Evolutionary conservation across 2,888 invertebrate species (phyloP).

Genomic region (Macrosoma leucophasiata): DNA sequence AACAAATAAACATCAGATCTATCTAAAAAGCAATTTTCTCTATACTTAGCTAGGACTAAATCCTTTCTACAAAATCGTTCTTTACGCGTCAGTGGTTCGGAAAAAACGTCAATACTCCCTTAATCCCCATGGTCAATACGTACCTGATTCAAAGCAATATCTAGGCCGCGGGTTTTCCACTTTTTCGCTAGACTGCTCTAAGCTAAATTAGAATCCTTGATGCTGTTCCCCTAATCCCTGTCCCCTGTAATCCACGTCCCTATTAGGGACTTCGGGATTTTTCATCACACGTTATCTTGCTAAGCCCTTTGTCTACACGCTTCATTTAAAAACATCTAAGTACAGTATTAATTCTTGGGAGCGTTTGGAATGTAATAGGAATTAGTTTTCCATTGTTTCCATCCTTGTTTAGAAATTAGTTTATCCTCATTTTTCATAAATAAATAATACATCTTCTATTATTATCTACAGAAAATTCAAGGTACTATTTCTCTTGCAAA

Average conservation of each 20-base stretch:
- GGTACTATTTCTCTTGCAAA: no score
- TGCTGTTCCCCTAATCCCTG: slow-evolving; percentile 19
- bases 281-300: no score
- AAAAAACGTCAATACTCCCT: slow-evolving; percentile 18
- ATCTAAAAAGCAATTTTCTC: no score
- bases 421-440: no score
- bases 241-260: slow-evolving; percentile 24
- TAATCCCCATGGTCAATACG: slow-evolving; percentile 11
- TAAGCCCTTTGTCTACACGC: slow-evolving; percentile 10
- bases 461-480: no score
- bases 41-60: no score
- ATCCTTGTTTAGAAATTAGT: no score
- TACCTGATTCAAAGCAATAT: not conserved
- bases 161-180: slow-evolving; percentile 5
- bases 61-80: no score
- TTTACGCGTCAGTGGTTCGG: no score
- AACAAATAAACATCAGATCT: no score
- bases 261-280: slow-evolving; percentile 12
- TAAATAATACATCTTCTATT: no score
- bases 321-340: not conserved
- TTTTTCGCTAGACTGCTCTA: slow-evolving; percentile 23
- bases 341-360: not conserved
- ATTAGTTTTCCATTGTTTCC: not conserved
- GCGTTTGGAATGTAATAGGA: not conserved
- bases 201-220: slow-evolving; percentile 25